Percentiles rank a stretch among this genome's conserved stretches.
phyloP scores from a whole-genome alignment of 92 coral and sea anemone species.

The Phenganax subtilis region DNA sequence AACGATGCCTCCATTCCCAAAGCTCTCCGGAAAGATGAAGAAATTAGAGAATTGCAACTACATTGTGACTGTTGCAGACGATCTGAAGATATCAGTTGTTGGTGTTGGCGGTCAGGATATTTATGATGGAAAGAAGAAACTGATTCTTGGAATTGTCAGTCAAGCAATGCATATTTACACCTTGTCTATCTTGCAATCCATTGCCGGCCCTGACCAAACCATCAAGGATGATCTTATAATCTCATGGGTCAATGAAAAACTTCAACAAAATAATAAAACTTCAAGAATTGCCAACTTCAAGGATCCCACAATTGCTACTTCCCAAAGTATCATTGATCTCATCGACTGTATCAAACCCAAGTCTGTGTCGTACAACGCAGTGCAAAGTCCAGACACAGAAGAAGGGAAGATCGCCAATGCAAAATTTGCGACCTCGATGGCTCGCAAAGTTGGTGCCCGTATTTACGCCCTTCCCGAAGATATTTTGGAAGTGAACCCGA shows the following conservation, averaged over 20 bases:
- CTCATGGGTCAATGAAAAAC: slow-evolving; percentile 81
- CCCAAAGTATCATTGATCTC: slow-evolving; percentile 66
- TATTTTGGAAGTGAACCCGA: slow-evolving; percentile 85
- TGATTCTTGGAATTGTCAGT: slow-evolving; percentile 74
- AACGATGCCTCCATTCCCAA: slow-evolving; percentile 83
- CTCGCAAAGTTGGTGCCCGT: slow-evolving; percentile 83
- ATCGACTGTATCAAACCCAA: slow-evolving; percentile 88
- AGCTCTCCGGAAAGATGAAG: slow-evolving; percentile 83
- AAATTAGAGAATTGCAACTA: slow-evolving; percentile 93
- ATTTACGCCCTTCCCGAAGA: slow-evolving; percentile 95
- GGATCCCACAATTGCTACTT: slow-evolving; percentile 66
- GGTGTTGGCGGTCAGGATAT: slow-evolving; percentile 94
- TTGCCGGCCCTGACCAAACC: slow-evolving; percentile 72
- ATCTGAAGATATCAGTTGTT: slow-evolving; percentile 82
- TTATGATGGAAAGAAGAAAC: slow-evolving; percentile 66
- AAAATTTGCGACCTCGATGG: slow-evolving; percentile 97
- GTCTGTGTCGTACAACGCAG: slow-evolving; percentile 61
- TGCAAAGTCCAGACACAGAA: slow-evolving; percentile 52
- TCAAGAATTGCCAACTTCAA: slow-evolving; percentile 62
- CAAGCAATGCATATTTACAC: slow-evolving; percentile 97
- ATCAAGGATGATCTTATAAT: slow-evolving; percentile 76
- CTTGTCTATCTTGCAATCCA: slow-evolving; percentile 72
- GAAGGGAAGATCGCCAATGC: slow-evolving; percentile 75
- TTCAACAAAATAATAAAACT: slow-evolving; percentile 54
- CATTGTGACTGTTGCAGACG: slow-evolving; percentile 64